Conservation (phyloP, 2,797 vertebrate genomes). For the Eulemur rubriventer region DNA sequence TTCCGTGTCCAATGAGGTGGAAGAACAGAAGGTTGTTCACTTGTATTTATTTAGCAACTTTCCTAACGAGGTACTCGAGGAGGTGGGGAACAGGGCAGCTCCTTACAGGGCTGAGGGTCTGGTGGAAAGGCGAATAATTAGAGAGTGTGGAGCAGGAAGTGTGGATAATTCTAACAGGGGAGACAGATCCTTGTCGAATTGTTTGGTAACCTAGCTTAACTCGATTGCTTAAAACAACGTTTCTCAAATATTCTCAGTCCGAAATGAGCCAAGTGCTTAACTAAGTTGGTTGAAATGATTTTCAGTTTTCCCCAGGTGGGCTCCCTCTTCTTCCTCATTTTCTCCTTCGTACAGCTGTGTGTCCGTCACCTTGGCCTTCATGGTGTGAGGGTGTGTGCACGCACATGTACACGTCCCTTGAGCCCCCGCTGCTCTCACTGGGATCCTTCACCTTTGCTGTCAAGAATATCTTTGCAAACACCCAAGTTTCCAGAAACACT, state of each 20-base stretch:
- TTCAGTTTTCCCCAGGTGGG: neutral
- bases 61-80: neutral
- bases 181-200: neutral
- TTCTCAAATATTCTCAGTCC: neutral
- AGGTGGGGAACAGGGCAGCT: neutral
- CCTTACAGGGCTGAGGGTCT: neutral
- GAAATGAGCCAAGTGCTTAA: neutral
- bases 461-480: neutral
- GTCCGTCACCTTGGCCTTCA: too few species aligned
- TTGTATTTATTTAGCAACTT: neutral
- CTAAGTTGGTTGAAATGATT: neutral
- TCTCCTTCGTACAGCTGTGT: neutral
- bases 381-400: fast-evolving
- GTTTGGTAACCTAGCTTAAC: neutral
- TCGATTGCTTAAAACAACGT: neutral
- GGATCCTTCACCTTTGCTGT: neutral
- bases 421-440: too few species aligned
- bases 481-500: neutral
- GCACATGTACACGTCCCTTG: fast-evolving
- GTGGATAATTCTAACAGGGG: neutral
- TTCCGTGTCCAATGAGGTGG: neutral
- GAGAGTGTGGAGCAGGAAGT: neutral
- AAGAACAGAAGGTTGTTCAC: neutral
- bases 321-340: neutral
- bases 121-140: neutral